A percentile compares a stretch with the other conserved stretches of the same genome.
These are phyloP conservation scores for Motacilla tschutschensis DNA, from an alignment of 2,113 vertebrate species.

Conservation along the genomic window DNA sequence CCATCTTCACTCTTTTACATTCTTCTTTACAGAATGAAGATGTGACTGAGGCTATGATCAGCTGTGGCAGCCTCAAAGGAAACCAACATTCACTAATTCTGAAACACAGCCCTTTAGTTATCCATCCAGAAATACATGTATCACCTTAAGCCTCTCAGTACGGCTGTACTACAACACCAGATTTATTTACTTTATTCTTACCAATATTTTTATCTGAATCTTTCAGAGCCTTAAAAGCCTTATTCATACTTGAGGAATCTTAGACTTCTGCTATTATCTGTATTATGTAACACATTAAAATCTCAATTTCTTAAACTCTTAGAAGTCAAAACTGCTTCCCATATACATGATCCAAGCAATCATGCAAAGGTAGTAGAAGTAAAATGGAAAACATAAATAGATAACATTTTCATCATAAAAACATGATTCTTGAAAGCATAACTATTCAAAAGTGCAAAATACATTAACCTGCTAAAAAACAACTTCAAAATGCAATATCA, in stretches of 20 bases:
- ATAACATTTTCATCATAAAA: background rate
- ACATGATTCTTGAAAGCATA: background rate
- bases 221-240: background rate
- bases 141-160: background rate
- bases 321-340: background rate
- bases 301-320: background rate
- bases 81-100: background rate
- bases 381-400: background rate
- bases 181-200: background rate
- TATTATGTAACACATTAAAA: background rate
- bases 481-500: background rate
- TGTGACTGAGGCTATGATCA: background rate
- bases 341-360: background rate
- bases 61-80: background rate
- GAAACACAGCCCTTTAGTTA: background rate
- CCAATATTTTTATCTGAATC: background rate
- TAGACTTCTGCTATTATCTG: background rate
- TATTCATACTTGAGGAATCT: background rate
- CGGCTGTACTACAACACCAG: background rate
- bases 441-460: background rate
- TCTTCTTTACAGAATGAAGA: background rate
- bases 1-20: background rate
- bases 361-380: background rate
- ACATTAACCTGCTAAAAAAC: background rate
- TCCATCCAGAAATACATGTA: background rate